Conservation (phyloP, 2,797 vertebrate genomes). For the Streptopelia turtur region DNA sequence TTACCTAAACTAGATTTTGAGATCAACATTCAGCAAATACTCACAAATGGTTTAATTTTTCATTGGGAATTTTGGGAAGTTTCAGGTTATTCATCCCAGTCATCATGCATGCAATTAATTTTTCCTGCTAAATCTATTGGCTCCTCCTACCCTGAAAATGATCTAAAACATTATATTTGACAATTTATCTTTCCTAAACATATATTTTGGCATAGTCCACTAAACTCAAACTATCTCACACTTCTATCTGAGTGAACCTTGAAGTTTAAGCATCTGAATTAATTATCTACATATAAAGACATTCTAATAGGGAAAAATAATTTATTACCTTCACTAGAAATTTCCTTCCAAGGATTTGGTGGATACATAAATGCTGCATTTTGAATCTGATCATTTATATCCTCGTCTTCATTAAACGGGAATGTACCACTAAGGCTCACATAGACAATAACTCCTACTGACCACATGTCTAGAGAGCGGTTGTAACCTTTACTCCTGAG, state of each 20-base stretch:
- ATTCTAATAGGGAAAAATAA: background rate
- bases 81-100: background rate
- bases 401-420: slow-evolving; percentile 97
- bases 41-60: background rate
- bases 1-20: background rate
- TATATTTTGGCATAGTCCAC: background rate
- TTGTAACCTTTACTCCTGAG: slow-evolving; percentile 98
- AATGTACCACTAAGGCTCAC: slow-evolving; percentile 97
- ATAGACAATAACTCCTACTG: slow-evolving; percentile 95
- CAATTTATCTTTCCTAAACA: background rate
- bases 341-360: slow-evolving; percentile 94
- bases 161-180: background rate
- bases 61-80: background rate
- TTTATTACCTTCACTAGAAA: slow-evolving; percentile 90
- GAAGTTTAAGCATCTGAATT: background rate
- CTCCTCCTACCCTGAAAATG: background rate
- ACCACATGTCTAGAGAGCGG: slow-evolving; percentile 98
- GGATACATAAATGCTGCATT: slow-evolving; percentile 99
- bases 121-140: background rate
- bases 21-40: background rate
- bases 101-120: background rate
- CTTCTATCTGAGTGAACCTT: background rate
- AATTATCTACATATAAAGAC: background rate
- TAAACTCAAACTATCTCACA: background rate
- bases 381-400: slow-evolving; percentile 98